A percentile compares a stretch with the other conserved stretches of the same genome.
These are phyloP conservation scores for Acomys russatus DNA, from an alignment of 2,797 vertebrate species.

Conservation along the genomic window DNA sequence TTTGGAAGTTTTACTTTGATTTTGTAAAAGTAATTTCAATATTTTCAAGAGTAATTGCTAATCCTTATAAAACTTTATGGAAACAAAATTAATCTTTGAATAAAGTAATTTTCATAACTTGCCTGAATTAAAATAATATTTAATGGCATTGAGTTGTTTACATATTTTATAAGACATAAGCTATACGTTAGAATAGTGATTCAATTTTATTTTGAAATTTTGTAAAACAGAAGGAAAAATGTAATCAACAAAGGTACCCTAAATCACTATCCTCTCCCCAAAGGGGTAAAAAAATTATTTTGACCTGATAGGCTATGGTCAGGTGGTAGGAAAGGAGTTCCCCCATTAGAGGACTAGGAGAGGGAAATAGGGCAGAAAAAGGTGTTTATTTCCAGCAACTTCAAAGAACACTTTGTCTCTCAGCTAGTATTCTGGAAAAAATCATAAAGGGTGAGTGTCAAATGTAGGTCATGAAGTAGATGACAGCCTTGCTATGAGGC, in stretches of 20 bases:
- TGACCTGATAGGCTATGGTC: too few relatives aligned
- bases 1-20: not conserved
- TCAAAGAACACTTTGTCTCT: not conserved
- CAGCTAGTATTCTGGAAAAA: not conserved
- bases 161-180: not conserved
- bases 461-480: not conserved
- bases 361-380: too few relatives aligned
- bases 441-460: not conserved
- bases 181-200: not conserved
- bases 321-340: too few relatives aligned
- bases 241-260: not conserved
- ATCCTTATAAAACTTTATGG: not conserved
- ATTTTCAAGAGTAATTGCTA: not conserved
- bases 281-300: not conserved
- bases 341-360: too few relatives aligned
- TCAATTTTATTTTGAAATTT: not conserved
- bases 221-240: not conserved
- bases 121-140: not conserved
- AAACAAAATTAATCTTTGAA: not conserved
- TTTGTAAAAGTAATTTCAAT: not conserved
- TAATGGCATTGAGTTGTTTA: not conserved
- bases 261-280: not conserved
- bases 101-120: not conserved
- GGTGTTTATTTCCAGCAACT: not conserved
- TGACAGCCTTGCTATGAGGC: not conserved